Evolutionary conservation across 2,888 invertebrate species (phyloP).

Genomic region (Drosophila meridiana): DNA sequence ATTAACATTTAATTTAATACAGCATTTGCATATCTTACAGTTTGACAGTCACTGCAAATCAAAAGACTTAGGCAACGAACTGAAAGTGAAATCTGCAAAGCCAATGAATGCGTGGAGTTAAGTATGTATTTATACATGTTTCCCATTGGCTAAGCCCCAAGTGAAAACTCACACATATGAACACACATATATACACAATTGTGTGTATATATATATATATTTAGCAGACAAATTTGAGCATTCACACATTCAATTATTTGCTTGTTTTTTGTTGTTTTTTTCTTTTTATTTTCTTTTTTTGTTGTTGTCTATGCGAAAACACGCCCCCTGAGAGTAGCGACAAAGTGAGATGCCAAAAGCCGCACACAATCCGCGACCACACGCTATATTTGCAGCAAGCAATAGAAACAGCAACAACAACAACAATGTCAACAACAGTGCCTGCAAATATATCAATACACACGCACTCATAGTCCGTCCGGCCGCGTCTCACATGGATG

Average conservation of each 20-base stretch:
- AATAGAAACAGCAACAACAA: conserved; percentile 12
- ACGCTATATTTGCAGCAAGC: conserved; percentile 63
- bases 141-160: conserved; percentile 56
- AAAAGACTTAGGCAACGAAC: conserved; percentile 54
- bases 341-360: conserved; percentile 74
- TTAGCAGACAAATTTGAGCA: conserved; percentile 17
- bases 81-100: conserved; percentile 53
- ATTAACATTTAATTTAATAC: too few species aligned
- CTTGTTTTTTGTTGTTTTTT: background rate
- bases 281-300: background rate
- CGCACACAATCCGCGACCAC: conserved; percentile 60
- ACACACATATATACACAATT: background rate
- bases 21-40: background rate
- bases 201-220: background rate
- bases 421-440: conserved; percentile 32
- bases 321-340: conserved; percentile 66
- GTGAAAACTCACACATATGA: conserved; percentile 27
- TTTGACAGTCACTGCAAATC: conserved; percentile 3
- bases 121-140: conserved; percentile 42
- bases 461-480: conserved; percentile 15
- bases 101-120: conserved; percentile 22
- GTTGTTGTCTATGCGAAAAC: conserved; percentile 47
- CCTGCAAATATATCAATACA: conserved; percentile 22
- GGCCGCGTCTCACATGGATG: conserved; percentile 34
- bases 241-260: conserved; percentile 54